Evolutionary conservation across 2,113 vertebrate species (phyloP).

Genomic region (Hippocampus guttulatus): DNA sequence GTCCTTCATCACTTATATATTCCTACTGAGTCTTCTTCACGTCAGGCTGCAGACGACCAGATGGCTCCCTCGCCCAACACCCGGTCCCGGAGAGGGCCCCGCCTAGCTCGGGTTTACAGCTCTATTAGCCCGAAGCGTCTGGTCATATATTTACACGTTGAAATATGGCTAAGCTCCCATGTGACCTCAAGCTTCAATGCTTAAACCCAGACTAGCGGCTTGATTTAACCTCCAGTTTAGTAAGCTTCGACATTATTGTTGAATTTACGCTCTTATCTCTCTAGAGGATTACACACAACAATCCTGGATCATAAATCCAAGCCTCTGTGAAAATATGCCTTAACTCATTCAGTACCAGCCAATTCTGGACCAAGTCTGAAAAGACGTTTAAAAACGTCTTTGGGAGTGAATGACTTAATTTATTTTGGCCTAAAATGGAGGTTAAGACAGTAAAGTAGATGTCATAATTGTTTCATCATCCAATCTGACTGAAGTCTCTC

Average conservation of each 20-base stretch:
- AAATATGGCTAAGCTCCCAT: slow-evolving; percentile 26
- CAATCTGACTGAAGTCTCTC: not conserved
- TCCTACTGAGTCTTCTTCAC: slow-evolving; percentile 14
- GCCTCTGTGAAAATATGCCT: not conserved
- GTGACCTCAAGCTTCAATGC: slow-evolving; percentile 31
- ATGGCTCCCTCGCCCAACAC: slow-evolving; percentile 22
- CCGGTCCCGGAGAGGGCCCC: slow-evolving; percentile 22
- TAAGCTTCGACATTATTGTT: slow-evolving; percentile 17
- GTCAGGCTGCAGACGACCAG: slow-evolving; percentile 22
- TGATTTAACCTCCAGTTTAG: slow-evolving; percentile 18
- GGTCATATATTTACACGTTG: slow-evolving; percentile 45
- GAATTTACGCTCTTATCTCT: slow-evolving; percentile 7
- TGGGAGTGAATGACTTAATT: no score
- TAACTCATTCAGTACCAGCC: no score
- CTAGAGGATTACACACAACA: not conserved
- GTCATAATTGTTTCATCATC: slow-evolving; percentile 7
- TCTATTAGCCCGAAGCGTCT: slow-evolving; percentile 31
- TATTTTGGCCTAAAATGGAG: not conserved
- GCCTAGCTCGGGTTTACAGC: slow-evolving; percentile 38
- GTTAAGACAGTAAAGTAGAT: not conserved
- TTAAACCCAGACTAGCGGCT: slow-evolving; percentile 31
- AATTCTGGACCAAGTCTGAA: no score
- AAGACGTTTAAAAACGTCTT: no score
- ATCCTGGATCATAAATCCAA: not conserved
- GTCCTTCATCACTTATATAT: slow-evolving; percentile 20